phyloP scores from a whole-genome alignment of 2,797 vertebrate species.

The Scolopax rusticola region DNA sequence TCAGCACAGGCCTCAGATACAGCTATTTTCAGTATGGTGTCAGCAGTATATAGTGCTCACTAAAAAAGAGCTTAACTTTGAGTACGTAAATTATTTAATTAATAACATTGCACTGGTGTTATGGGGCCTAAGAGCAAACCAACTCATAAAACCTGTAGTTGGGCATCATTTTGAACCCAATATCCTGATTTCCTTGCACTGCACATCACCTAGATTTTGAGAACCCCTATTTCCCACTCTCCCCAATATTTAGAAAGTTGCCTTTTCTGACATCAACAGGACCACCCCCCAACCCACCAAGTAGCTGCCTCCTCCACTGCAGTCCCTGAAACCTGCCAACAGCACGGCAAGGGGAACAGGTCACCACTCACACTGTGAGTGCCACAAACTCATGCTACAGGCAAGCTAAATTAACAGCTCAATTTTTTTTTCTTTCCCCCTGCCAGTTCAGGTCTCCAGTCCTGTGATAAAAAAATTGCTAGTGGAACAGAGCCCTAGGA shows the following conservation, averaged over 20 bases:
- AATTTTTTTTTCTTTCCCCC: background rate
- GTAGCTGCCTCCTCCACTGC: background rate
- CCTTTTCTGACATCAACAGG: background rate
- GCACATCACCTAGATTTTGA: background rate
- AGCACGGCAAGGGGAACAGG: background rate
- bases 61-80: background rate
- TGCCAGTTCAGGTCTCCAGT: background rate
- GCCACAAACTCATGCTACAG: background rate
- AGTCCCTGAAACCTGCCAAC: background rate
- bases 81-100: background rate
- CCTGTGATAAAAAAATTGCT: background rate
- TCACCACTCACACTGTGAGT: fast-evolving
- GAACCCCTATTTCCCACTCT: background rate
- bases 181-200: background rate
- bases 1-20: background rate
- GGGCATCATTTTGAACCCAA: background rate
- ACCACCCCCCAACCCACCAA: background rate
- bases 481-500: background rate
- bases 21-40: background rate
- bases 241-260: background rate
- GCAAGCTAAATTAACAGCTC: background rate
- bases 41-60: background rate
- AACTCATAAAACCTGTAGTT: background rate
- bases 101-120: background rate
- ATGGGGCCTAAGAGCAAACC: background rate